A percentile compares a stretch with the other conserved stretches of the same genome.
These are phyloP conservation scores for Drosophila setosimentum DNA, from an alignment of 2,888 invertebrate species.

Conservation along the genomic window DNA sequence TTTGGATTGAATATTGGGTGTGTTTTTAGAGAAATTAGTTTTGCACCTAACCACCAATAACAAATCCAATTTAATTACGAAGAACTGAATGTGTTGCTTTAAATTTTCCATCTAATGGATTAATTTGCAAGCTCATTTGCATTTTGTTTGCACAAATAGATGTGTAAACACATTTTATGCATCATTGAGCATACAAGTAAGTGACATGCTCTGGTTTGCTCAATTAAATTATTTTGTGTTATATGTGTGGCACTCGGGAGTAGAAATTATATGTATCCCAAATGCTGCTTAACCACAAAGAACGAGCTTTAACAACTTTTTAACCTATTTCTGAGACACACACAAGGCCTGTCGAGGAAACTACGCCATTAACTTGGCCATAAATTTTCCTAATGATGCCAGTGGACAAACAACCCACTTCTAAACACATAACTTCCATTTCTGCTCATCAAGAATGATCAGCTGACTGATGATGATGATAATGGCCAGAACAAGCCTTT, in stretches of 20 bases:
- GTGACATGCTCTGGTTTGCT: background rate
- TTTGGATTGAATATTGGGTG: background rate
- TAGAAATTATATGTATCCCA: background rate
- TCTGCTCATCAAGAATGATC: slow-evolving; percentile 15
- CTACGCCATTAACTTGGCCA: slow-evolving; percentile 64
- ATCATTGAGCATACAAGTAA: background rate
- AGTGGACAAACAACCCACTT: slow-evolving; percentile 20
- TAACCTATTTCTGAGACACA: slow-evolving; percentile 37
- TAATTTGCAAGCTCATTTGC: background rate
- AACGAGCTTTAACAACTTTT: slow-evolving; percentile 36
- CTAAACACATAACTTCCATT: slow-evolving; percentile 1
- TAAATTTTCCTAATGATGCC: slow-evolving; percentile 68
- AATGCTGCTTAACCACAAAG: slow-evolving; percentile 18
- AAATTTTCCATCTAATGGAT: background rate
- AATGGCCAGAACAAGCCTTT: slow-evolving; percentile 24
- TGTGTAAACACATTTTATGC: background rate
- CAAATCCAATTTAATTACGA: background rate
- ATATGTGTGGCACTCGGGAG: background rate
- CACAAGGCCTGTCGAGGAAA: slow-evolving; percentile 34
- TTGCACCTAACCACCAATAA: background rate
- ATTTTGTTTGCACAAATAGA: background rate
- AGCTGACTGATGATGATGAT: slow-evolving; percentile 24
- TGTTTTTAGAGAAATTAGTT: background rate
- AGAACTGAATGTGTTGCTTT: background rate
- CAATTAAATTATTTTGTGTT: background rate